These are phyloP conservation scores for Wiebesia pumilae DNA, from an alignment of 1,140 invertebrate species.

Conservation along the genomic window DNA sequence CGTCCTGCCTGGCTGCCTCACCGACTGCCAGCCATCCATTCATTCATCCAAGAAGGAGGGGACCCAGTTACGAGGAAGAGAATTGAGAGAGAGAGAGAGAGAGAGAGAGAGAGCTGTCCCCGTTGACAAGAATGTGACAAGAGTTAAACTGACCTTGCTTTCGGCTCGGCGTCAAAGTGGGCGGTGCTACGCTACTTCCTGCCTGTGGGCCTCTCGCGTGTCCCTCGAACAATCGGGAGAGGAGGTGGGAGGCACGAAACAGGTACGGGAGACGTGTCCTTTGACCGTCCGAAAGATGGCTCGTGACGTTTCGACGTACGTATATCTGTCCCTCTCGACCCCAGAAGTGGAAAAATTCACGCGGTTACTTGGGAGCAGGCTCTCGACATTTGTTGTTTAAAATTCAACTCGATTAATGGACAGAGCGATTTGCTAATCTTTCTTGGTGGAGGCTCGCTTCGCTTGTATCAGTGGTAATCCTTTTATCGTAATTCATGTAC, in stretches of 20 bases:
- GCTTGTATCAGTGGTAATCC: neutral
- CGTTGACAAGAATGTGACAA: constrained; percentile 76
- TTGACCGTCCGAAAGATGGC: constrained; percentile 41
- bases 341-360: constrained; percentile 4
- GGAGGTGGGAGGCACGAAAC: constrained; percentile 8
- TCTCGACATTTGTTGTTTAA: neutral
- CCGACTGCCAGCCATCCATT: constrained; percentile 9
- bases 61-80: neutral
- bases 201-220: neutral
- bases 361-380: neutral
- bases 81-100: neutral
- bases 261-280: constrained; percentile 13
- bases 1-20: neutral
- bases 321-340: too few species aligned
- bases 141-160: constrained; percentile 71
- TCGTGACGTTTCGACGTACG: constrained; percentile 18
- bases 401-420: neutral
- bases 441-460: neutral
- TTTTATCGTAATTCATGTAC: neutral
- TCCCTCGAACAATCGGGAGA: neutral
- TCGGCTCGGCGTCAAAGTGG: constrained; percentile 54
- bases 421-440: neutral
- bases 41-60: constrained; percentile 43
- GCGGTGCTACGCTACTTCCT: constrained; percentile 58
- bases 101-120: constrained; percentile 66